Conservation (phyloP, 1,140 invertebrate species). For the Trinorchestia longiramus region DNA sequence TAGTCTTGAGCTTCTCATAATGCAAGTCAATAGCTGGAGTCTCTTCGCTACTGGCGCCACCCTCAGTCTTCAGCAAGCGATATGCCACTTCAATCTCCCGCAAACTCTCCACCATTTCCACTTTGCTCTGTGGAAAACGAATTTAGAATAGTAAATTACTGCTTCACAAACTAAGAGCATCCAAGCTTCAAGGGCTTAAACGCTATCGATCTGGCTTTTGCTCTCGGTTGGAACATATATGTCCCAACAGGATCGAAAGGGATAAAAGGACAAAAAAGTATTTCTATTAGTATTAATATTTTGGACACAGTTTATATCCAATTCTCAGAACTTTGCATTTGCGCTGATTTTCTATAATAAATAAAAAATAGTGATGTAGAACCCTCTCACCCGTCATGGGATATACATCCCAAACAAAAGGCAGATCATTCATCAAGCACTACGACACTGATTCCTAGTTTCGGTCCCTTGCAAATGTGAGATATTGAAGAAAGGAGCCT, state of each 20-base stretch:
- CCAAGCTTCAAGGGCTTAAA: too few species aligned
- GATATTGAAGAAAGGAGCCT: too few species aligned
- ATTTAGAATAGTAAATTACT: background rate
- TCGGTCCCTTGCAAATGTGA: too few species aligned
- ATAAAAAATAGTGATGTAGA: background rate
- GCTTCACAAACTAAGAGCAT: background rate
- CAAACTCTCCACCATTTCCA: conserved; percentile 91
- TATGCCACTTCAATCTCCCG: conserved; percentile 96
- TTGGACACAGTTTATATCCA: background rate
- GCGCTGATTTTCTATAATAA: background rate
- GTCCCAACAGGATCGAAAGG: background rate
- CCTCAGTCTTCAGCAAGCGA: conserved; percentile 78
- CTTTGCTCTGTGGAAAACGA: conserved; percentile 76
- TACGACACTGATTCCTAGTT: too few species aligned
- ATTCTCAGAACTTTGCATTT: background rate
- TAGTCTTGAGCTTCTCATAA: conserved; percentile 90
- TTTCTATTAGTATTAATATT: background rate
- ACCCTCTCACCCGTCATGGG: background rate
- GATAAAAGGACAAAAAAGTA: background rate
- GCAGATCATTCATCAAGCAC: too few species aligned
- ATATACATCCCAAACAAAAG: too few species aligned
- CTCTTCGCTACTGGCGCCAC: conserved; percentile 69
- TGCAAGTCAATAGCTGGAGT: conserved; percentile 85
- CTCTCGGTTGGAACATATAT: too few species aligned
- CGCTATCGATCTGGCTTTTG: too few species aligned